phyloP scores from a whole-genome alignment of 2,797 vertebrate genomes.

The Phoxinus dragarum region DNA sequence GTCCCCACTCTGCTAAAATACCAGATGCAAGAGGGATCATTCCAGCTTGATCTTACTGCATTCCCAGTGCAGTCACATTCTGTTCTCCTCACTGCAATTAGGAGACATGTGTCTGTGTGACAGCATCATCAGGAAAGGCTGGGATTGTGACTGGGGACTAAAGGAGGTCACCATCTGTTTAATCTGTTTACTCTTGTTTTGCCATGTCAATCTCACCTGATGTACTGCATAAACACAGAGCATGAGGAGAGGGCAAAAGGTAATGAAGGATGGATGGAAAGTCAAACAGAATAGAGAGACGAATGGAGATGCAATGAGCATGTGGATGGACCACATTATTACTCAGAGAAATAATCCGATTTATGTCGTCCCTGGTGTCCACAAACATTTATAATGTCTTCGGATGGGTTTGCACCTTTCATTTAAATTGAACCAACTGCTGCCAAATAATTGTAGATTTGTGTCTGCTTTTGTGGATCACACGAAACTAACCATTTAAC shows the following conservation, averaged over 20 bases:
- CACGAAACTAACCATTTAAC: neutral
- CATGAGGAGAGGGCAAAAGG: slow-evolving; percentile 59
- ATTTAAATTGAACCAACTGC: neutral
- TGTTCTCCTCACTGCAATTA: slow-evolving; percentile 35
- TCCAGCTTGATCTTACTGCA: neutral
- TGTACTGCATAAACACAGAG: slow-evolving; percentile 42
- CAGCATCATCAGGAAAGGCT: slow-evolving; percentile 68
- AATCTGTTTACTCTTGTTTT: slow-evolving; percentile 65
- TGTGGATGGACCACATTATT: slow-evolving; percentile 3
- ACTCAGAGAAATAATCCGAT: neutral
- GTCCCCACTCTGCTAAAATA: neutral
- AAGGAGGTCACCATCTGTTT: slow-evolving; percentile 67
- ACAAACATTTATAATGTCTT: slow-evolving; percentile 9
- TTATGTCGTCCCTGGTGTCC: slow-evolving; percentile 8
- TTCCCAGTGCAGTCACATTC: neutral
- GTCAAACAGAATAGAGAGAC: slow-evolving; percentile 19
- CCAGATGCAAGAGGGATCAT: neutral
- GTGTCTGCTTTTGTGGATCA: neutral
- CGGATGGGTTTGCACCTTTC: slow-evolving; percentile 13
- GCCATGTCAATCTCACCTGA: slow-evolving; percentile 32
- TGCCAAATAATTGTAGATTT: neutral
- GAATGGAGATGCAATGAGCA: neutral
- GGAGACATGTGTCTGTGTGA: slow-evolving; percentile 54
- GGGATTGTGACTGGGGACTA: slow-evolving; percentile 63
- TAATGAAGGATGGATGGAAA: slow-evolving; percentile 10